Conservation (phyloP, 2,113 vertebrate species). For the Myiozetetes cayanensis region DNA sequence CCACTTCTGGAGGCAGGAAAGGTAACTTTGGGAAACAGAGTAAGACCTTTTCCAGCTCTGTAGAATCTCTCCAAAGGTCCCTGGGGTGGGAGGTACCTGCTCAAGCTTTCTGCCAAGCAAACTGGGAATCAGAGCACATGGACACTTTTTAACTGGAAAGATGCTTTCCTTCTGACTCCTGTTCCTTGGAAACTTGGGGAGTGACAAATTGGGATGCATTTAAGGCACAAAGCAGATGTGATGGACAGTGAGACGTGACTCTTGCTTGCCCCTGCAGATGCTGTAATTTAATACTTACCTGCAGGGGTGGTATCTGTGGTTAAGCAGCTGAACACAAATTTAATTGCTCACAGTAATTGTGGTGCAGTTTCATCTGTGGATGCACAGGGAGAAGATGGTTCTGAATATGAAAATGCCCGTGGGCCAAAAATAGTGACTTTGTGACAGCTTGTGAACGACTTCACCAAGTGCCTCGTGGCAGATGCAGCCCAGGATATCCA, state of each 20-base stretch:
- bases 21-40: background rate
- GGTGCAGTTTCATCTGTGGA: background rate
- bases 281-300: background rate
- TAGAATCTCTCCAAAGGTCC: background rate
- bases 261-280: background rate
- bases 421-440: slow-evolving; percentile 29
- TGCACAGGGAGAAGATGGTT: background rate
- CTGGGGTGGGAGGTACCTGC: background rate
- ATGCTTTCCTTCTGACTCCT: background rate
- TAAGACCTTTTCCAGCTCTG: background rate
- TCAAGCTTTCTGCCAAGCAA: background rate
- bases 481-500: background rate
- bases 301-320: background rate
- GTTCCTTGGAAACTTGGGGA: background rate
- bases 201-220: background rate
- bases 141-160: background rate
- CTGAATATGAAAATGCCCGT: background rate
- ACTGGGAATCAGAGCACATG: rapidly evolving
- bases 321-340: background rate
- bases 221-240: background rate
- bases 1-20: background rate
- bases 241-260: background rate
- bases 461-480: background rate
- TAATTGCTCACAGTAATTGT: background rate
- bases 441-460: slow-evolving; percentile 7